Conservation (phyloP, 1,140 invertebrate genomes). For the Drosophila melanogaster region Release_6_plus_ISO1_MT NT_033777.3:5940001-5940500, state of each 20-base stretch:
- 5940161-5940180: too few relatives aligned
- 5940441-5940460: slow-evolving; percentile 27
- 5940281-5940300: neutral
- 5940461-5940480: slow-evolving; percentile 28
- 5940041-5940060: slow-evolving; percentile 15
- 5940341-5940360: neutral
- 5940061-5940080: slow-evolving; percentile 20
- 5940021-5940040: slow-evolving; percentile 48
- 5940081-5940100: neutral
- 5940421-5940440: slow-evolving; percentile 69
- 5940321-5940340: neutral
- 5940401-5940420: slow-evolving; percentile 61
- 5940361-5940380: slow-evolving; percentile 37
- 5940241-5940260: neutral
- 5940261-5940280: neutral
- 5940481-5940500: slow-evolving; percentile 4
- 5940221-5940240: neutral
- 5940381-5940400: slow-evolving; percentile 23
- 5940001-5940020: slow-evolving; percentile 17
- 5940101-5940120: neutral
- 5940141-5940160: too few relatives aligned
- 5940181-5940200: too few relatives aligned
- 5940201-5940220: too few relatives aligned
- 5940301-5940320: slow-evolving; percentile 5
- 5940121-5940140: neutral